Evolutionary conservation across 2,888 invertebrate species (phyloP), one percentile per base, ranked within the genome.

Genomic region (Cosmia trapezina): DNA sequence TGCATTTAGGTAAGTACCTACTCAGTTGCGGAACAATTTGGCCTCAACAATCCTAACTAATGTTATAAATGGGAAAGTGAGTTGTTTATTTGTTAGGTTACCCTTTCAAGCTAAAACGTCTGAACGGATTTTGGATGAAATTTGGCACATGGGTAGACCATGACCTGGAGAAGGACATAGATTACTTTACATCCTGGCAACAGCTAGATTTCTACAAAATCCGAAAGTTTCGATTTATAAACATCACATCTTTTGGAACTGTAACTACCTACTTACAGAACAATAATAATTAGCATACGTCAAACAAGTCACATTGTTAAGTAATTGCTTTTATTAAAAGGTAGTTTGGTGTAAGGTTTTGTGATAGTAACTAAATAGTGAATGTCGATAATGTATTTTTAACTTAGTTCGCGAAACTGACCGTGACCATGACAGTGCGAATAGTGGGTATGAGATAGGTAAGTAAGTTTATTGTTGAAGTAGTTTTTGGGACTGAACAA

Each of bases 381-480:
- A 85, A 84, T 19, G 83, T 62, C 67, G 17, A 59, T 63, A 71
- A 47, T 66, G 59, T 84, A 85, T 85, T 83, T 84, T 69, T 79
- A 81, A 57, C 70, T 72, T 57, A 37, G 57, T 70, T 71, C 57
- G 9, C 19, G 56, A 59, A 69, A 64, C 45, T 65, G 75, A 7
- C 83, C 83, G 43, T 83, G 83, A 81, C 73, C 70, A 33, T 84
- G 73, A 65, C 67, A 28, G 17, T 60, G 41, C 19, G 14, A 47
- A 59, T 19, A 19, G 28, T 51, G 1, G 9, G 11, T 28, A 41
- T 33, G 28, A 68, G 57, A 41, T 49, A 51, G 33, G 45, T 57
- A 33, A 45, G 7, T 45, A 4, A 19, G 14, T 47, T 59, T 12
- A 47, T 33, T 12, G 0, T n/a, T 37, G 7, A 4, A 56, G 8